These are phyloP conservation scores for Leucosticte australis DNA, from an alignment of 2,113 vertebrate species.

Conservation along the genomic window DNA sequence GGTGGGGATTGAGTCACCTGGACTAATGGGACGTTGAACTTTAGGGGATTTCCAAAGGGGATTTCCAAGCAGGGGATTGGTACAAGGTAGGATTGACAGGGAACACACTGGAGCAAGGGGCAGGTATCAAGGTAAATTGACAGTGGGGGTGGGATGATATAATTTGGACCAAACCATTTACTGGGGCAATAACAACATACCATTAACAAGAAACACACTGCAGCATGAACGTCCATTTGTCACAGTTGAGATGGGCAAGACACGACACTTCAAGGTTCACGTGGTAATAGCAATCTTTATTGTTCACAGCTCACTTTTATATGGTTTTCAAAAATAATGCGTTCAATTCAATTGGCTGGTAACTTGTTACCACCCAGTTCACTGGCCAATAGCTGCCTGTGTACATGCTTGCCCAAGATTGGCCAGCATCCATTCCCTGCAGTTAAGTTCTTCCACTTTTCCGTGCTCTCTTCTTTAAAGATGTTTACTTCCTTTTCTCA, in stretches of 20 bases:
- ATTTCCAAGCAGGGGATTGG: not conserved
- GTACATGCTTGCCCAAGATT: rapidly evolving
- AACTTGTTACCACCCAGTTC: not conserved
- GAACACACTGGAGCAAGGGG: not conserved
- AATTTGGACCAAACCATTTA: not conserved
- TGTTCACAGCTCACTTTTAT: not conserved
- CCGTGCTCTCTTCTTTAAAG: not conserved
- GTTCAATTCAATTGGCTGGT: not conserved
- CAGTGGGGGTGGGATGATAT: not conserved
- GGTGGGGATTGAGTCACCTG: not conserved
- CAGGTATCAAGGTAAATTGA: not conserved
- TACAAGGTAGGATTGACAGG: not conserved
- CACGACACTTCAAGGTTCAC: not conserved
- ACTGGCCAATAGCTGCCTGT: not conserved
- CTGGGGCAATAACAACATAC: not conserved
- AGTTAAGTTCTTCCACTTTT: not conserved
- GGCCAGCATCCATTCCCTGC: not conserved
- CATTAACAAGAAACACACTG: not conserved
- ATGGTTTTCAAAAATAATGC: not conserved
- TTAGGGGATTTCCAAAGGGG: not conserved
- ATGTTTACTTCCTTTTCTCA: not conserved
- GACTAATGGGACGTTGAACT: not conserved
- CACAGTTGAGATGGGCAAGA: not conserved
- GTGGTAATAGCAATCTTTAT: not conserved
- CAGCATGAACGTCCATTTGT: not conserved